Conservation (phyloP, 2,888 invertebrate species). For the Apodemia hepburni region DNA sequence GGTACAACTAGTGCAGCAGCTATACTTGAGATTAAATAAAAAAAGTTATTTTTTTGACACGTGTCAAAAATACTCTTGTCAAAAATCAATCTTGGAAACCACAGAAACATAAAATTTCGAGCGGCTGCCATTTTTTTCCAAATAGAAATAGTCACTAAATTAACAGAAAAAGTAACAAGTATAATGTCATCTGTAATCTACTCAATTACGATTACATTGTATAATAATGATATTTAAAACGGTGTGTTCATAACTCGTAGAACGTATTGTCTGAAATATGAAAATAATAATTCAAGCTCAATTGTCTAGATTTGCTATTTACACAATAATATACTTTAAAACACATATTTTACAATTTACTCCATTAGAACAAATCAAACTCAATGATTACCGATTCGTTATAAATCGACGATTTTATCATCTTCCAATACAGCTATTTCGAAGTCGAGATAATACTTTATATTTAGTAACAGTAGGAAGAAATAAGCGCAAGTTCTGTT, state of each 20-base stretch:
- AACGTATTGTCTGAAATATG: background rate
- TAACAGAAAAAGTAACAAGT: too few species aligned
- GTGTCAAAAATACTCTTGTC: too few species aligned
- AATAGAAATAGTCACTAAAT: too few species aligned
- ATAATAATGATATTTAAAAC: too few species aligned
- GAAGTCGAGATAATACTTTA: background rate
- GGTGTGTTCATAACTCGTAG: background rate
- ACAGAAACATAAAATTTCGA: too few species aligned
- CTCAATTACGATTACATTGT: too few species aligned
- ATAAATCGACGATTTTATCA: slow-evolving; percentile 23
- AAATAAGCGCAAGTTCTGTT: background rate
- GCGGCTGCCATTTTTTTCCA: too few species aligned
- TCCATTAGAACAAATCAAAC: slow-evolving; percentile 10
- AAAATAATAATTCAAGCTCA: slow-evolving; percentile 1
- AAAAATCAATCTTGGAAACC: too few species aligned
- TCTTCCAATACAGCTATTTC: background rate
- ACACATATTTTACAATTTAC: slow-evolving; percentile 20
- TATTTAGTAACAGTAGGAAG: slow-evolving; percentile 12
- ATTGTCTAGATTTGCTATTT: background rate
- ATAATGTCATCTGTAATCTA: too few species aligned
- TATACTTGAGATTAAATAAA: too few species aligned
- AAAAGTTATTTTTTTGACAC: too few species aligned
- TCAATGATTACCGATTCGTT: slow-evolving; percentile 30
- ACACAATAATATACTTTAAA: slow-evolving; percentile 23
- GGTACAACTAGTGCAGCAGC: too few species aligned